Conservation (phyloP, 2,888 invertebrate genomes). For the Pegoplata infirma region DNA sequence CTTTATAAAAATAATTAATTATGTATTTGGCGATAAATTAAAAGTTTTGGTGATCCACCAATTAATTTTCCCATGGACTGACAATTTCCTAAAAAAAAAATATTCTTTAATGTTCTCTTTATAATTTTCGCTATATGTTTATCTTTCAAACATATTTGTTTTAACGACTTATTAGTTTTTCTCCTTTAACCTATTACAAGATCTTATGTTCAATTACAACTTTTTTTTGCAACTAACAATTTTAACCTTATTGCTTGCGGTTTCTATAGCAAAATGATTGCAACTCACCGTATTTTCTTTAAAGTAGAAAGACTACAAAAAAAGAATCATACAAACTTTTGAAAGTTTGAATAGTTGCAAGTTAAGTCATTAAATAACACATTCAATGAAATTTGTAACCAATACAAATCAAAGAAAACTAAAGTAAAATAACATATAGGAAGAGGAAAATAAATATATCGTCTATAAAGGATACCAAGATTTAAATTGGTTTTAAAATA, state of each 20-base stretch:
- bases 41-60: no score
- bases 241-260: conserved; percentile 58
- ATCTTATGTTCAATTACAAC: conserved; percentile 5
- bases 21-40: no score
- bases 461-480: background rate
- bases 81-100: no score
- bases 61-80: no score
- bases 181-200: background rate
- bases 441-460: background rate
- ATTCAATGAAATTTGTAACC: conserved; percentile 50
- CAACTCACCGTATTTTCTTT: background rate
- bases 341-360: conserved; percentile 52
- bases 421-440: no score
- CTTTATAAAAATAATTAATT: no score
- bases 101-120: no score
- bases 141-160: no score
- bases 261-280: conserved; percentile 30
- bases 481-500: background rate
- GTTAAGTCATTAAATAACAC: conserved; percentile 58
- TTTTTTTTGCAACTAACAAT: conserved; percentile 21
- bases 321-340: conserved; percentile 26
- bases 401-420: conserved; percentile 40
- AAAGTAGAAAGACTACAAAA: background rate
- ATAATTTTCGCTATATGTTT: no score
- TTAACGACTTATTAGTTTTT: no score